phyloP scores from a whole-genome alignment of 35 echinoderm and acorn worm species.

The Ophioderma brevispina region DNA sequence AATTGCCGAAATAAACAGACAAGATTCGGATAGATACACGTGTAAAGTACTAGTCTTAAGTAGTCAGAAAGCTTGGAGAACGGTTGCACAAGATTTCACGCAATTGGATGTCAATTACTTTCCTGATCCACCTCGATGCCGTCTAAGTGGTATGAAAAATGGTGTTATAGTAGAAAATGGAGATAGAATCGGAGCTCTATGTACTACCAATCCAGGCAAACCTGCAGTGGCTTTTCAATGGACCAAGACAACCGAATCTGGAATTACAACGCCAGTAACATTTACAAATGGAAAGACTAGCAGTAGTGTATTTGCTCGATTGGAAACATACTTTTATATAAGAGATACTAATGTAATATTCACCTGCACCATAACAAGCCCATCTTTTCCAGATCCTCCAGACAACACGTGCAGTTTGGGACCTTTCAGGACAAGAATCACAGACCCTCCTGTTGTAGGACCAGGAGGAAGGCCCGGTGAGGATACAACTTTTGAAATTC shows the following conservation, averaged over 20 bases:
- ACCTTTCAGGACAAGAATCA: background rate
- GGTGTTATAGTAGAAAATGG: background rate
- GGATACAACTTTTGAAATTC: background rate
- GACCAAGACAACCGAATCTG: background rate
- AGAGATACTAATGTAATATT: background rate
- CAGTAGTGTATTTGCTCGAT: background rate
- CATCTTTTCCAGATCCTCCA: background rate
- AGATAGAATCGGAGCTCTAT: background rate
- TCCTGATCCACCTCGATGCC: background rate
- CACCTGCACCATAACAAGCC: background rate
- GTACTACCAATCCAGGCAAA: background rate
- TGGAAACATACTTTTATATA: background rate
- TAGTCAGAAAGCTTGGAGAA: background rate
- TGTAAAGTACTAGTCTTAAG: background rate
- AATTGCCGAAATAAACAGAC: background rate
- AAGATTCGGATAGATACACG: background rate
- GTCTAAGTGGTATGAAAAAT: background rate
- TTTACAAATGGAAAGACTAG: background rate
- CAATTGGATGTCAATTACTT: background rate
- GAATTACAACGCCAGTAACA: background rate
- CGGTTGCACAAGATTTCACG: background rate
- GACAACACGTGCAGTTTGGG: background rate
- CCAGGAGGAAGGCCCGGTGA: background rate
- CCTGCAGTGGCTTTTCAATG: background rate
- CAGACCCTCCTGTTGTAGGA: background rate